Conservation (phyloP, 2,113 vertebrate genomes). For the Emberiza fucata region DNA sequence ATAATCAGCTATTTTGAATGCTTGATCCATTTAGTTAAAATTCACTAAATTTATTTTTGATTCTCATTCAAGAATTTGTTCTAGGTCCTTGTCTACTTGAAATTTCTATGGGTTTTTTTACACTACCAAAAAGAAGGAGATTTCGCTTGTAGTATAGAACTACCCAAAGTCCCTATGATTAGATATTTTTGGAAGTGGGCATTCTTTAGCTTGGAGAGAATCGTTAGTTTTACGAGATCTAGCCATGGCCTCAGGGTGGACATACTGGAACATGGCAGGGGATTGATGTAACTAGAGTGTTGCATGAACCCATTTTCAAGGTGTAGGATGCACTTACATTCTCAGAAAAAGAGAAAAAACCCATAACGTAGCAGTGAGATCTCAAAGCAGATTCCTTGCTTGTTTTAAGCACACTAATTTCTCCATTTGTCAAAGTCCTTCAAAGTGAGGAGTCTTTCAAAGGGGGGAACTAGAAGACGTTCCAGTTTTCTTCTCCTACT, state of each 20-base stretch:
- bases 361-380: neutral
- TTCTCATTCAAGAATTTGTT: neutral
- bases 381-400: neutral
- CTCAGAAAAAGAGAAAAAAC: neutral
- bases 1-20: neutral
- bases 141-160: rapidly evolving
- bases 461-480: neutral
- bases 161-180: neutral
- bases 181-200: neutral
- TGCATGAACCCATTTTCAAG: neutral
- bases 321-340: neutral
- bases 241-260: neutral
- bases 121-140: neutral
- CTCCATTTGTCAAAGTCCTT: neutral
- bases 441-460: neutral
- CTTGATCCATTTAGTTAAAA: neutral
- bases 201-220: neutral
- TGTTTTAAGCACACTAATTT: neutral
- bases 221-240: rapidly evolving
- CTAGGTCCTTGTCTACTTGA: neutral
- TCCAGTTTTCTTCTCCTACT: neutral
- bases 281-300: neutral
- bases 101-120: neutral
- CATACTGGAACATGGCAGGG: neutral
- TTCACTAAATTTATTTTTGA: neutral